Conservation (phyloP, 2,888 invertebrate genomes). For the Macrosoma leucophasiata region DNA sequence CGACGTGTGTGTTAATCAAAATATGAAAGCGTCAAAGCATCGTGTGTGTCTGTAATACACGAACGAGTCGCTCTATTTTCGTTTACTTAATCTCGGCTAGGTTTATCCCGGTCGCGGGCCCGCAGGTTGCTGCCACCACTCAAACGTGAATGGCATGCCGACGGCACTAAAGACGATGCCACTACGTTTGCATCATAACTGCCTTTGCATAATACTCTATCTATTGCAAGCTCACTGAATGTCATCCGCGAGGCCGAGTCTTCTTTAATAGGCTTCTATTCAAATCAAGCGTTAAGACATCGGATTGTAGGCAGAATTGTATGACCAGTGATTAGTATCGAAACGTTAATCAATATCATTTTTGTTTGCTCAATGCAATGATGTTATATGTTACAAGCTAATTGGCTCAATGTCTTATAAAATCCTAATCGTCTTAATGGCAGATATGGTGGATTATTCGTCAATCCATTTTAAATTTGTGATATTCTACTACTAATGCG, state of each 20-base stretch:
- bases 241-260: conserved; percentile 52
- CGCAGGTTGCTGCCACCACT: conserved; percentile 34
- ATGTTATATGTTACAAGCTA: too few relatives aligned
- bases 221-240: conserved; percentile 52
- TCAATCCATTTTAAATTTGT: too few relatives aligned
- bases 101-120: conserved; percentile 27
- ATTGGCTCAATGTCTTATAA: too few relatives aligned
- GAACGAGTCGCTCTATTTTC: conserved; percentile 49
- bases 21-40: conserved; percentile 39
- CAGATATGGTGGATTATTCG: too few relatives aligned
- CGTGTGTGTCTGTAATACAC: conserved; percentile 37
- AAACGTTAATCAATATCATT: too few relatives aligned
- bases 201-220: conserved; percentile 60
- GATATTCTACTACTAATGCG: too few relatives aligned
- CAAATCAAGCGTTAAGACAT: conserved; percentile 21
- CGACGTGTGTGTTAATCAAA: too few relatives aligned
- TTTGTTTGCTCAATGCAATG: too few relatives aligned
- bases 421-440: too few relatives aligned
- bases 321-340: too few relatives aligned
- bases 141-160: conserved; percentile 43
- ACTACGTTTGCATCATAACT: conserved; percentile 46
- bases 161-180: conserved; percentile 42
- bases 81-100: conserved; percentile 51
- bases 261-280: conserved; percentile 32
- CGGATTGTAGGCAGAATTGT: too few relatives aligned